These are phyloP conservation scores for Elegia similella DNA, from an alignment of 2,888 invertebrate species.

Conservation along the genomic window DNA sequence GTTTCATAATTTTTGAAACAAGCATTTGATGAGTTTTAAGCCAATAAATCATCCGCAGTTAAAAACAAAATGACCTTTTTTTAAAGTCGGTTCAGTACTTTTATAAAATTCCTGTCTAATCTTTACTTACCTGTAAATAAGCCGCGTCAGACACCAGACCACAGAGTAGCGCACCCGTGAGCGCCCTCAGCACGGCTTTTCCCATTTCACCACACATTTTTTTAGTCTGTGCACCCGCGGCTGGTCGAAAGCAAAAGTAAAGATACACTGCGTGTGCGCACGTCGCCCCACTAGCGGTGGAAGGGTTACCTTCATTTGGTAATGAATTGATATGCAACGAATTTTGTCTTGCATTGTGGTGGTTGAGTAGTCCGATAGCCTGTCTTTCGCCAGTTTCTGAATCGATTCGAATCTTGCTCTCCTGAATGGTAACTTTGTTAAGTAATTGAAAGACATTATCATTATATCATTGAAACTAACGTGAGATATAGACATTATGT, in stretches of 20 bases:
- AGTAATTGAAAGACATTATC: no score
- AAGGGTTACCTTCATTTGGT: slow-evolving; percentile 3
- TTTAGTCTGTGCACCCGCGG: slow-evolving; percentile 13
- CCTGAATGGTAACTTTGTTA: no score
- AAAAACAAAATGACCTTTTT: not conserved
- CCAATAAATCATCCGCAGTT: not conserved
- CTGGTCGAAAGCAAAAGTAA: slow-evolving; percentile 5
- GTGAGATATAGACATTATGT: no score
- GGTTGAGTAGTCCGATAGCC: no score
- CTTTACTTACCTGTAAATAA: slow-evolving; percentile 61
- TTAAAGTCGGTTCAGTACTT: not conserved
- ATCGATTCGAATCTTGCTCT: no score
- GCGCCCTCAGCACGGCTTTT: slow-evolving; percentile 69
- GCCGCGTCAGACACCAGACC: slow-evolving; percentile 72
- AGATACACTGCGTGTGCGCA: slow-evolving; percentile 8
- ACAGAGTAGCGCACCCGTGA: slow-evolving; percentile 71
- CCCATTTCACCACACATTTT: slow-evolving; percentile 78
- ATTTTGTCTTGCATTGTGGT: no score
- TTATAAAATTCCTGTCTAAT: not conserved
- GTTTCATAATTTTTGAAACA: no score
- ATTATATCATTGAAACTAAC: no score
- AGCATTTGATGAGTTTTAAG: no score
- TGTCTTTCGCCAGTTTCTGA: no score
- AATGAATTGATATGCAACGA: slow-evolving; percentile 3
- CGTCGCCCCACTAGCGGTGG: slow-evolving; percentile 7